phyloP scores from a whole-genome alignment of 2,888 invertebrate species.

The Thecophora atra region DNA sequence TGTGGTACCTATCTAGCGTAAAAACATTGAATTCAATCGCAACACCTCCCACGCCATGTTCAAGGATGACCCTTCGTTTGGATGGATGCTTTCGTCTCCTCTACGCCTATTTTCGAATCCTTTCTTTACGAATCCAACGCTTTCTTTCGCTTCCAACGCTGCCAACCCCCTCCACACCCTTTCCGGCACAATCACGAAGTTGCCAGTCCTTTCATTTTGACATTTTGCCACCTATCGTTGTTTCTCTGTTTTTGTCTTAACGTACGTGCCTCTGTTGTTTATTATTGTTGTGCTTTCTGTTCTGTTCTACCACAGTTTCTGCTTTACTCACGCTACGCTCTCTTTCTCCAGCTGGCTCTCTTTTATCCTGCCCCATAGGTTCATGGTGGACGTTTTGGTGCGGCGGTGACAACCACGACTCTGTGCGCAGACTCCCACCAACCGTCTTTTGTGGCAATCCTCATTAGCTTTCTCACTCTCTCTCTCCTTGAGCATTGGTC shows the following conservation, averaged over 20 bases:
- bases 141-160: not conserved
- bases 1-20: not conserved
- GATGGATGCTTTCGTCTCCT: not conserved
- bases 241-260: conserved; percentile 64
- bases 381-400: conserved; percentile 44
- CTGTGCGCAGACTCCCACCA: conserved; percentile 7
- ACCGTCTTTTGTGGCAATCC: not conserved
- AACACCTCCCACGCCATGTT: not conserved
- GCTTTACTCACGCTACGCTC: conserved; percentile 31
- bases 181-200: not conserved
- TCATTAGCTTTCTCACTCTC: conserved; percentile 39
- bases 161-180: not conserved
- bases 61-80: not conserved
- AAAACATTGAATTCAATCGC: conserved; percentile 2
- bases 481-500: conserved; percentile 21
- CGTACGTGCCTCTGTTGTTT: conserved; percentile 47
- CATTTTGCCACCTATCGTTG: conserved; percentile 54
- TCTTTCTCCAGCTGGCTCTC: not conserved
- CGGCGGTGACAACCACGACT: conserved; percentile 39
- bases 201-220: conserved; percentile 31
- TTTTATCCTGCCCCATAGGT: conserved; percentile 42
- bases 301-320: conserved; percentile 55
- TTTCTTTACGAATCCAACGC: not conserved
- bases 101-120: not conserved
- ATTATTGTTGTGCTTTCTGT: conserved; percentile 27